Evolutionary conservation across 2,888 invertebrate species (phyloP).

Genomic region (Anoncus sp.): DNA sequence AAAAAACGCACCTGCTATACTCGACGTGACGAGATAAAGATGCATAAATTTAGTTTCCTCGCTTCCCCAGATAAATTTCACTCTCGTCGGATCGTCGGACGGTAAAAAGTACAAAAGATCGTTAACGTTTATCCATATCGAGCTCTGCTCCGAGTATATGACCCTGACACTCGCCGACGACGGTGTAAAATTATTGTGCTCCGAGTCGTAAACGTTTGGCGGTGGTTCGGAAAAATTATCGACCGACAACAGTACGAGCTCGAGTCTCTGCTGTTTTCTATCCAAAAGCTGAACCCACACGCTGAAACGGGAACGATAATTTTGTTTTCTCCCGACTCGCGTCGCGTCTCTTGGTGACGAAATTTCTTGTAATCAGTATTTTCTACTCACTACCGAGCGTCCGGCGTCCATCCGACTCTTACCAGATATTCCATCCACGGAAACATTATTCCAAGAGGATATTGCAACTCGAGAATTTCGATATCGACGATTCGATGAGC

Average conservation of each 20-base stretch:
- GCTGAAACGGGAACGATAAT: constrained; percentile 84
- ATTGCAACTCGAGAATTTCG: constrained; percentile 90
- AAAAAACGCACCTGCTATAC: constrained; percentile 78
- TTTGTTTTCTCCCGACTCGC: no score
- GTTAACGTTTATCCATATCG: constrained; percentile 98
- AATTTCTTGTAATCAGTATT: neutral
- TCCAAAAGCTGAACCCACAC: constrained; percentile 97
- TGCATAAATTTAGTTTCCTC: constrained; percentile 96
- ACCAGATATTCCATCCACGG: constrained; percentile 98
- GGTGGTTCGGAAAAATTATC: constrained; percentile 89
- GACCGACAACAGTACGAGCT: constrained; percentile 92
- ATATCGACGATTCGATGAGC: constrained; percentile 90
- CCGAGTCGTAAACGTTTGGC: constrained; percentile 84
- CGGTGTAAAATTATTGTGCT: constrained; percentile 81
- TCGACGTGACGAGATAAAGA: constrained; percentile 91
- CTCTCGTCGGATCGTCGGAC: constrained; percentile 83
- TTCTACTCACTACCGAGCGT: constrained; percentile 92
- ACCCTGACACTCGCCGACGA: constrained; percentile 85
- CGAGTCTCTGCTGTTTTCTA: constrained; percentile 93
- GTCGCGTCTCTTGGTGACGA: neutral
- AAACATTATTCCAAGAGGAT: constrained; percentile 91
- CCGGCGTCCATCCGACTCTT: constrained; percentile 97
- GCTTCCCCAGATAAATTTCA: constrained; percentile 95
- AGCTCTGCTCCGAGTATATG: constrained; percentile 86
- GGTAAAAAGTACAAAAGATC: constrained; percentile 94